phyloP scores from a whole-genome alignment of 1,140 invertebrate species.

The Temnothorax nylanderi region DNA sequence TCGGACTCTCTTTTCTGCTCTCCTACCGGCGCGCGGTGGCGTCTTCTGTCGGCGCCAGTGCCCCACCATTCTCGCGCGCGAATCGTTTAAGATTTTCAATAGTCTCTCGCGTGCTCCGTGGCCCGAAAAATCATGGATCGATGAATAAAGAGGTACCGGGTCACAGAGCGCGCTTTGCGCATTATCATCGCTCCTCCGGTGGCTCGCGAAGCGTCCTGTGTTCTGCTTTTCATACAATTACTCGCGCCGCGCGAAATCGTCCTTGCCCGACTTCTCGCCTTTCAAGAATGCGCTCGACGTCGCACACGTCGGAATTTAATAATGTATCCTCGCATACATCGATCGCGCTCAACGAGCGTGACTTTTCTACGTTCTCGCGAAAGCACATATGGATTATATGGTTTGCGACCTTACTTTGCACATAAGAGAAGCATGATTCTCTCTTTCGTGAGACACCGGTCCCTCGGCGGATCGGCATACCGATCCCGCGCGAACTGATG shows the following conservation, averaged over 20 bases:
- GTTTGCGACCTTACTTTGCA: constrained; percentile 9
- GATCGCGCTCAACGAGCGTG: constrained; percentile 29
- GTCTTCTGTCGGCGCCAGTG: not conserved
- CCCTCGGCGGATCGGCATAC: not conserved
- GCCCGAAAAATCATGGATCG: constrained; percentile 65
- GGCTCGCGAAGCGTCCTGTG: not conserved
- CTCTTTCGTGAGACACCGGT: not conserved
- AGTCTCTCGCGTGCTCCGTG: constrained; percentile 20
- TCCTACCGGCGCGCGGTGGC: no score
- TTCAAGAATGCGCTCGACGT: constrained; percentile 40
- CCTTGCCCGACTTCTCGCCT: constrained; percentile 64
- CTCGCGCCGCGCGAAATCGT: constrained; percentile 21
- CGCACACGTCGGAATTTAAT: constrained; percentile 18
- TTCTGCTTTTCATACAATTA: constrained; percentile 34
- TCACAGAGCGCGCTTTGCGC: constrained; percentile 43
- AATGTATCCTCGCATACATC: constrained; percentile 18
- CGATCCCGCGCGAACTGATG: not conserved
- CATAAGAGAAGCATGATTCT: not conserved
- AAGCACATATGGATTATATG: not conserved
- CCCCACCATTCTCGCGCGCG: not conserved
- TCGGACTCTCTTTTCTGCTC: constrained; percentile 28
- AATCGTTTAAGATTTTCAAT: constrained; percentile 2
- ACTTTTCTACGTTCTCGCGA: constrained; percentile 12
- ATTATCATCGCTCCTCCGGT: not conserved
- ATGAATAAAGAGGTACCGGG: constrained; percentile 62